phyloP scores from a whole-genome alignment of 2,113 vertebrate genomes.

The Symphodus melops region DNA sequence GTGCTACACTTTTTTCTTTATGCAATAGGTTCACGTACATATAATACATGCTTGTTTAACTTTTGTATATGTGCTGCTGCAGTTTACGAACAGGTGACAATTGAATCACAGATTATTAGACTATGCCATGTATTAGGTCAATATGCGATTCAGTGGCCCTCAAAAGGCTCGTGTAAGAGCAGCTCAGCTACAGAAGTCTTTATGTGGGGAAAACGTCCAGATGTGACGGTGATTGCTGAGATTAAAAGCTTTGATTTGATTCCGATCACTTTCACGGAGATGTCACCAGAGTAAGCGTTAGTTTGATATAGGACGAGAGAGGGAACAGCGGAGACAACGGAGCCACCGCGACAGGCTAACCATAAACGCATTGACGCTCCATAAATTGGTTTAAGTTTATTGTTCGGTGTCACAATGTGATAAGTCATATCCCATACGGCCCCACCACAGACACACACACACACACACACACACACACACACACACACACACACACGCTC shows the following conservation, averaged over 20 bases:
- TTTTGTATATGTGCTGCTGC: too few relatives aligned
- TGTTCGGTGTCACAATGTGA: conserved; percentile 80
- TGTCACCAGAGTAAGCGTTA: conserved; percentile 73
- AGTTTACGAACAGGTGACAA: neutral
- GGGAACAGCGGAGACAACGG: conserved; percentile 55
- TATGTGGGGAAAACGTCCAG: conserved; percentile 65
- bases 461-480: conserved; percentile 15
- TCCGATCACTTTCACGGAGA: conserved; percentile 77
- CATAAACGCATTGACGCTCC: conserved; percentile 78
- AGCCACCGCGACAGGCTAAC: conserved; percentile 63
- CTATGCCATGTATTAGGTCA: neutral
- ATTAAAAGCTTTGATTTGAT: conserved; percentile 82
- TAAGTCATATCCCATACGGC: conserved; percentile 77
- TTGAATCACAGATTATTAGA: neutral
- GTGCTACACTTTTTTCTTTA: neutral
- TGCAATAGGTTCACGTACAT: neutral
- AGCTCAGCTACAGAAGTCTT: conserved; percentile 66
- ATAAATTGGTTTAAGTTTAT: conserved; percentile 84
- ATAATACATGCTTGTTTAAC: too few relatives aligned
- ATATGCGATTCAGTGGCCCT: neutral
- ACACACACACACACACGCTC: too few relatives aligned
- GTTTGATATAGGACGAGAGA: conserved; percentile 71
- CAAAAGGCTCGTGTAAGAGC: conserved; percentile 13
- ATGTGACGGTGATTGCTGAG: conserved; percentile 79
- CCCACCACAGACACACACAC: conserved; percentile 15